Evolutionary conservation across 1,140 invertebrate species (phyloP), one percentile per base, ranked within the genome.

Genomic region (Paralvinella palmiformis): DNA sequence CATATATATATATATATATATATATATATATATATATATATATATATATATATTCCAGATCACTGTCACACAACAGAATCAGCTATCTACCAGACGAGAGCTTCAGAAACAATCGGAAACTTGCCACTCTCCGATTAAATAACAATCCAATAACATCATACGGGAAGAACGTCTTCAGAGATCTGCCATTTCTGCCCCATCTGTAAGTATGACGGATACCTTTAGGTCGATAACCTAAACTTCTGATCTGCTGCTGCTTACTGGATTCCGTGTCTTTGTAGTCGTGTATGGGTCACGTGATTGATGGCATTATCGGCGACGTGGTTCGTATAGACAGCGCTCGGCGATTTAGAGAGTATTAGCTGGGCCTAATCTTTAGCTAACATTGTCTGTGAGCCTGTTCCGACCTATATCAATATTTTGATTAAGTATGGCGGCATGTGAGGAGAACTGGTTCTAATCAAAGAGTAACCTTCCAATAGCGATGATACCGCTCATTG

Each of bases 81-180:
- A 60, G 68, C 2, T 66, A 70, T 53, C 36, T 77, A 13, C 68
- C 71, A 7, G 72, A 72, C 58, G 50, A 69, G 15, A 62, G 65
- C 27, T 79, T 80, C 61, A 24, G 44, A 2, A 60, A 67, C 10
- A 79, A 80, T 57, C 67, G 71, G 22, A 71, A 75, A 29, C 48
- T 79, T 35, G 66, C 68, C 3, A 65, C 75, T 3, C 58, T 80
- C 7, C 74, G 77, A 35, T 66, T 83, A 52, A 72, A 73, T 52
- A 73, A 72, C 10, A 79, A 81, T 64, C 76, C 77, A 1, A 75
- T 82, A 24, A 58, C 48, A 32, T 69, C 71, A 20, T 67, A 79
- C 10, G 72, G 70, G 7, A 53, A 29, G 1, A 60, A 71, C 24
- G 73, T 78, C 29, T 82, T 82, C 60, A 64, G 67, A 27, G 57